Percentiles rank a stretch among this genome's conserved stretches.
Evolutionary conservation across 1,140 invertebrate genomes (phyloP).

Genomic region (Agraylea sexmaculata): DNA sequence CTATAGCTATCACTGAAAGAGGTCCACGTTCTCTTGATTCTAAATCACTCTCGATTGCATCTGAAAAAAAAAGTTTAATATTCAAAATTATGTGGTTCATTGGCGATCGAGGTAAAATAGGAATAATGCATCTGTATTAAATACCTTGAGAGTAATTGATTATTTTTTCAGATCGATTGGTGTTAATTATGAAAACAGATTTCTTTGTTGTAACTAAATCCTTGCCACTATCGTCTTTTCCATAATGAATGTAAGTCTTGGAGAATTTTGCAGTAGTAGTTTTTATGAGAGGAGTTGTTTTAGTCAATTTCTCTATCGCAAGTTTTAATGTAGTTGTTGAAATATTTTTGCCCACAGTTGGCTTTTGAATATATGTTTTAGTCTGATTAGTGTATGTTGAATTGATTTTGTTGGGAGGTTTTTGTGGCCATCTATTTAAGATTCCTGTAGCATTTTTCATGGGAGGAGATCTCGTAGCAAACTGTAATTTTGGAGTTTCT

Average conservation of each 20-base stretch:
- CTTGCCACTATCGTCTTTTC: constrained; percentile 4
- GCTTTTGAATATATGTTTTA: not conserved
- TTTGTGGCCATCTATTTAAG: not conserved
- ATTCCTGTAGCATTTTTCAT: constrained; percentile 2
- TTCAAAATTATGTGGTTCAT: too few relatives aligned
- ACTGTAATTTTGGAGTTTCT: constrained; percentile 2
- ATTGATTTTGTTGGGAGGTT: not conserved
- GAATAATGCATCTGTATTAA: too few relatives aligned
- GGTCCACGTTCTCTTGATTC: too few relatives aligned
- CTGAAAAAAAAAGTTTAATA: too few relatives aligned
- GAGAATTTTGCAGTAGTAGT: not conserved
- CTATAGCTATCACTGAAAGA: too few relatives aligned
- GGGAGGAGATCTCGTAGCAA: constrained; percentile 5
- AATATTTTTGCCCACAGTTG: not conserved
- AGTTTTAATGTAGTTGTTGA: not conserved
- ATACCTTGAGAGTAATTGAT: too few relatives aligned
- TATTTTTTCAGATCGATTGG: too few relatives aligned
- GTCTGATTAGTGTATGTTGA: not conserved
- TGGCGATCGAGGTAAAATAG: too few relatives aligned
- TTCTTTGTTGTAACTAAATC: too few relatives aligned
- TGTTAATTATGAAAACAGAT: too few relatives aligned
- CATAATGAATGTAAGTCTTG: constrained; percentile 5
- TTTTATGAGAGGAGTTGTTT: not conserved
- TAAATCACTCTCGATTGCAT: too few relatives aligned
- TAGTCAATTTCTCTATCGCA: not conserved